These are phyloP conservation scores for Anguilla obscura DNA, from an alignment of 2,797 vertebrate genomes.

Conservation along the genomic window DNA sequence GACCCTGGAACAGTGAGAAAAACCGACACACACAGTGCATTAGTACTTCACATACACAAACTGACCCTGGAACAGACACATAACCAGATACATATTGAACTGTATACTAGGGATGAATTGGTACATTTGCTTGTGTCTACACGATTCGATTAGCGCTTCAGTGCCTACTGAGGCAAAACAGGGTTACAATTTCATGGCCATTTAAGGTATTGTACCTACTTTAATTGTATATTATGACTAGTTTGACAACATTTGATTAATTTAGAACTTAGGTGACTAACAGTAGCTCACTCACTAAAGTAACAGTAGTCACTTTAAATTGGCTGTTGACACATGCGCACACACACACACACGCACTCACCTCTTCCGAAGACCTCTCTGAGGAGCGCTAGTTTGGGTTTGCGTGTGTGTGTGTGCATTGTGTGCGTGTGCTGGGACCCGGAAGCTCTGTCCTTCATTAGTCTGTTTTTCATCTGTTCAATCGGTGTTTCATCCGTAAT, in stretches of 20 bases:
- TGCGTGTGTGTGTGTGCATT: conserved; percentile 65
- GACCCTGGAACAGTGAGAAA: conserved; percentile 62
- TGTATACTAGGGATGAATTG: no score
- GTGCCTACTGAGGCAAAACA: no score
- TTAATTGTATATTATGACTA: no score
- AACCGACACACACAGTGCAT: not conserved
- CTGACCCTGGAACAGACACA: not conserved
- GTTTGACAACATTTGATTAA: no score
- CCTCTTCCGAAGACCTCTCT: conserved; percentile 77
- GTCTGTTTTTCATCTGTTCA: conserved; percentile 76
- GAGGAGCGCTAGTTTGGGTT: conserved; percentile 76
- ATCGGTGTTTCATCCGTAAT: conserved; percentile 80
- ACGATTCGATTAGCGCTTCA: no score
- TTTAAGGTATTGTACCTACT: no score
- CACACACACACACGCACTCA: conserved; percentile 38
- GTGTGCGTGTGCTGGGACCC: conserved; percentile 54
- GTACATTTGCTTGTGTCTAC: no score
- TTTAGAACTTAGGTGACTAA: no score
- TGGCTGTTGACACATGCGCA: not conserved
- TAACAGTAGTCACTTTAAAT: no score
- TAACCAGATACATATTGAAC: not conserved
- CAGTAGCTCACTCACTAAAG: no score
- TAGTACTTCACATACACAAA: not conserved
- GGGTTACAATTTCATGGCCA: no score
- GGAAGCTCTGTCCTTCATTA: conserved; percentile 67